Conservation (phyloP, 2,888 invertebrate genomes). For the Amiota communis region DNA sequence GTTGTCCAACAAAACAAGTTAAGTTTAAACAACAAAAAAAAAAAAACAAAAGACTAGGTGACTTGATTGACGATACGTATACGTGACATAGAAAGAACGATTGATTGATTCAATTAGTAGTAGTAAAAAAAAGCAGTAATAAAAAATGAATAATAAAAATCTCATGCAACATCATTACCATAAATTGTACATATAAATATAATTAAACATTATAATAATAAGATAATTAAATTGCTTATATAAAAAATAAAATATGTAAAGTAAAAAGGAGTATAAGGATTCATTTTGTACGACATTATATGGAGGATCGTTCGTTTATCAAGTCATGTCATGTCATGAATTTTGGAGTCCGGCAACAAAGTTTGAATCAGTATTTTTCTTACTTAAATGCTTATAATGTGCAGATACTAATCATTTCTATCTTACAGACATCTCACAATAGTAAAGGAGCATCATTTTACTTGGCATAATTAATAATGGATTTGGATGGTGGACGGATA, state of each 20-base stretch:
- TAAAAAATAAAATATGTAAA: background rate
- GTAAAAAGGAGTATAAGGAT: background rate
- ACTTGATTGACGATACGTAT: constrained; percentile 24
- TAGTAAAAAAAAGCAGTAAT: constrained; percentile 66
- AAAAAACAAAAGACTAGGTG: constrained; percentile 40
- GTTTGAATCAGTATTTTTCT: constrained; percentile 22
- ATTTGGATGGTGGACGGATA: background rate
- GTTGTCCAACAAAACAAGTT: background rate
- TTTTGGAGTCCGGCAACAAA: background rate
- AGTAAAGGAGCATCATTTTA: background rate
- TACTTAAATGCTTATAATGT: background rate
- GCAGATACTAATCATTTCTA: background rate
- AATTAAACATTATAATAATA: constrained; percentile 39
- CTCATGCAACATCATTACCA: constrained; percentile 72
- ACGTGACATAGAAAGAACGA: constrained; percentile 47
- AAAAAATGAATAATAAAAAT: constrained; percentile 73
- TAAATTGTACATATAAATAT: constrained; percentile 44
- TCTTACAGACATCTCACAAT: background rate
- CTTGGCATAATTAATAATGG: constrained; percentile 16
- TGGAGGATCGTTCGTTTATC: too few relatives aligned
- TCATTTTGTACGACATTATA: too few relatives aligned
- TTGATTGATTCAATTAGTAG: constrained; percentile 38
- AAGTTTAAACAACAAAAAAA: constrained; percentile 21
- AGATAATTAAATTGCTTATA: background rate
- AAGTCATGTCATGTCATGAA: background rate